Evolutionary conservation across 2,797 vertebrate genomes (phyloP).

Genomic region (Anableps anableps): DNA sequence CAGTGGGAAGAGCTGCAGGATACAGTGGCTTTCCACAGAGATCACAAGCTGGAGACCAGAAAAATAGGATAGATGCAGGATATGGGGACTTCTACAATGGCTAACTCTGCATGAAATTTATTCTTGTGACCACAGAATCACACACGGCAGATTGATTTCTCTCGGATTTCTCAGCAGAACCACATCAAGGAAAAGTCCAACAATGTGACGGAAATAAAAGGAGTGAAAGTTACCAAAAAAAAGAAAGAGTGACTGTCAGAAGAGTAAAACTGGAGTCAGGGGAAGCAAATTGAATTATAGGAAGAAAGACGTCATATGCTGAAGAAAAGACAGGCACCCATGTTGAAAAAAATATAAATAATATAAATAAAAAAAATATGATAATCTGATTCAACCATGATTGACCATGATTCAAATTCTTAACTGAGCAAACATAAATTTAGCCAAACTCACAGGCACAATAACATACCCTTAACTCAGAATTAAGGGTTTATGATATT

Average conservation of each 20-base stretch:
- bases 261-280: constrained; percentile 30
- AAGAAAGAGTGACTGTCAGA: constrained; percentile 21
- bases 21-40: constrained; percentile 49
- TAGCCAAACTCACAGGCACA: constrained; percentile 6
- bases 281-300: constrained; percentile 20
- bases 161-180: constrained; percentile 44
- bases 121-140: constrained; percentile 59
- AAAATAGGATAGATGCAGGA: constrained; percentile 62
- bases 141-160: constrained; percentile 62
- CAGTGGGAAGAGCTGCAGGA: constrained; percentile 49
- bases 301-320: constrained; percentile 19
- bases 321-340: constrained; percentile 30
- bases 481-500: constrained; percentile 41
- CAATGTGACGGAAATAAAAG: constrained; percentile 17
- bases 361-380: constrained; percentile 59
- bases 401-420: constrained; percentile 45
- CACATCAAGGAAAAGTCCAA: constrained; percentile 55
- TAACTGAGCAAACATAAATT: constrained; percentile 2
- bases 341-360: constrained; percentile 43
- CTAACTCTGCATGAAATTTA: constrained; percentile 52
- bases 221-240: constrained; percentile 11
- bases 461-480: constrained; percentile 14
- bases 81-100: constrained; percentile 56
- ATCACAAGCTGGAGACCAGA: constrained; percentile 49
- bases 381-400: constrained; percentile 52